Conservation (phyloP, 2,797 vertebrate genomes). For the Pipistrellus nathusii region DNA sequence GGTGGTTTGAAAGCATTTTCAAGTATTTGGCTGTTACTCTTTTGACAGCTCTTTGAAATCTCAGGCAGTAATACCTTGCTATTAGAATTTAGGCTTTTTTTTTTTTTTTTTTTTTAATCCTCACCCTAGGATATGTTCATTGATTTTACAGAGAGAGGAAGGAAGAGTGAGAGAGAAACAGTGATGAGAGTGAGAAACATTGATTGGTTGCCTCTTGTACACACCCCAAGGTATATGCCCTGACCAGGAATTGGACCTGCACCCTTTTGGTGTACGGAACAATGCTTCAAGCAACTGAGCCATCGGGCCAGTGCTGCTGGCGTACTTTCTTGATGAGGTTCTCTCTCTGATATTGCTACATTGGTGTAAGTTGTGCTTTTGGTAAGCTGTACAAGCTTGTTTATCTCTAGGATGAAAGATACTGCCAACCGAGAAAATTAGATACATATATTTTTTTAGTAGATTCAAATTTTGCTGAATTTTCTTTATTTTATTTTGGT, state of each 20-base stretch:
- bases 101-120: neutral
- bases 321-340: conserved; percentile 68
- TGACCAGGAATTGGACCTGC: neutral
- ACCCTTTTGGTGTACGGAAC: neutral
- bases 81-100: neutral
- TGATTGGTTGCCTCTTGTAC: neutral
- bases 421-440: too few species aligned
- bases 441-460: neutral
- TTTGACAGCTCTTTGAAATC: conserved; percentile 53
- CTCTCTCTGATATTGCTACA: conserved; percentile 68
- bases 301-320: neutral
- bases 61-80: conserved; percentile 27
- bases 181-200: neutral
- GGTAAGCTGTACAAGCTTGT: conserved; percentile 40
- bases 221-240: neutral
- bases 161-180: neutral
- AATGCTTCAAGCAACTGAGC: neutral
- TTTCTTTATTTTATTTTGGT: neutral
- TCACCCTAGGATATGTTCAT: neutral
- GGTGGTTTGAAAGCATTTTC: neutral
- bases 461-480: neutral
- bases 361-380: conserved; percentile 39
- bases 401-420: conserved; percentile 64
- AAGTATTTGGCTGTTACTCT: neutral
- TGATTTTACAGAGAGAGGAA: neutral